A percentile compares a stretch with the other conserved stretches of the same genome.
These are phyloP conservation scores for Aeoliscus strigatus DNA, from an alignment of 2,797 vertebrate genomes.

Conservation along the genomic window DNA sequence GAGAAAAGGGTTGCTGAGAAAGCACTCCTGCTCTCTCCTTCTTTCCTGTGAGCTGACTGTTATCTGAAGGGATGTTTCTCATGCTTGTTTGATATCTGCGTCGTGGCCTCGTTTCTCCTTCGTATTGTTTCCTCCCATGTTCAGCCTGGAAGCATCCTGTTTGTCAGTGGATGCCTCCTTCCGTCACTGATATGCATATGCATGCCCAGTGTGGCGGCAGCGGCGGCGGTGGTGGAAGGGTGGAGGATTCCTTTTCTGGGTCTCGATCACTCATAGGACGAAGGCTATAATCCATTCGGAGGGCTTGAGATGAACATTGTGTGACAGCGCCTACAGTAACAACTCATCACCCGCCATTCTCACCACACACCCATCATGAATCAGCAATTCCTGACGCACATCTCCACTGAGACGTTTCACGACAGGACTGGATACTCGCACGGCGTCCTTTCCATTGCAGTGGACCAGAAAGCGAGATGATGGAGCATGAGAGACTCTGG, in stretches of 20 bases:
- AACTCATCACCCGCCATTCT: constrained; percentile 41
- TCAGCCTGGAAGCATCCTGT: constrained; percentile 21
- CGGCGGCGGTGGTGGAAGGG: constrained; percentile 7
- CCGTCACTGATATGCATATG: constrained; percentile 20
- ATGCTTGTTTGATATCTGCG: constrained; percentile 33
- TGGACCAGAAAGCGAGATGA: constrained; percentile 30
- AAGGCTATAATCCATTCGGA: constrained; percentile 27
- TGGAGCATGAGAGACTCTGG: constrained; percentile 22
- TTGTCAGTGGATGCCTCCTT: constrained; percentile 35
- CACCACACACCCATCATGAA: constrained; percentile 48
- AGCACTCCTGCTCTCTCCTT: constrained; percentile 29
- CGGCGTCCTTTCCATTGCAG: constrained; percentile 31
- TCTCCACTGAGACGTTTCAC: constrained; percentile 39
- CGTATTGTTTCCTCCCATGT: constrained; percentile 33
- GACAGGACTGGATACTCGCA: constrained; percentile 36
- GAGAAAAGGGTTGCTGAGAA: constrained; percentile 51
- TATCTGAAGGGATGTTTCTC: constrained; percentile 36
- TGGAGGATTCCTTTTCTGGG: constrained; percentile 25
- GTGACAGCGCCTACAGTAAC: constrained; percentile 58
- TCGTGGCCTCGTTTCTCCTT: constrained; percentile 30
- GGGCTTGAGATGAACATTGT: constrained; percentile 50
- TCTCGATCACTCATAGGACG: constrained; percentile 20
- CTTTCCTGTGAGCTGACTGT: constrained; percentile 25
- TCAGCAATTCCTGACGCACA: constrained; percentile 57
- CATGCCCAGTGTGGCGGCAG: too few relatives aligned